phyloP scores from a whole-genome alignment of 2,888 invertebrate genomes.

The Ceriagrion tenellum region DNA sequence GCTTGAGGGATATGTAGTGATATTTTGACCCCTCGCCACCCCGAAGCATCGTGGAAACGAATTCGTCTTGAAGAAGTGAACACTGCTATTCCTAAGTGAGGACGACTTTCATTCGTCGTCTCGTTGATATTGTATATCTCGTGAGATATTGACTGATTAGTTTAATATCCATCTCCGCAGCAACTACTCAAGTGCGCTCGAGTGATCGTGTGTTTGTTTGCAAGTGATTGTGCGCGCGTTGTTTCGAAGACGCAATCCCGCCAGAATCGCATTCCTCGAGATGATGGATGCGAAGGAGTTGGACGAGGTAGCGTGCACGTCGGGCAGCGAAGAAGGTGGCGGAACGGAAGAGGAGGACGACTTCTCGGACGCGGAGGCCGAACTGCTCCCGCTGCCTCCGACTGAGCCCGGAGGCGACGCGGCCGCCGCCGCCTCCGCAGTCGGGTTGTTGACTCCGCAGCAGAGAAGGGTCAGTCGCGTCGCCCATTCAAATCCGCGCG shows the following conservation, averaged over 20 bases:
- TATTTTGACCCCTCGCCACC: too few species aligned
- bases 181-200: too few species aligned
- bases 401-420: neutral
- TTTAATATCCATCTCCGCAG: too few species aligned
- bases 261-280: neutral
- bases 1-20: too few species aligned
- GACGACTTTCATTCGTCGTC: too few species aligned
- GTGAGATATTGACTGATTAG: too few species aligned
- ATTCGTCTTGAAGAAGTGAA: neutral
- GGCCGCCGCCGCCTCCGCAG: neutral
- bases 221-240: neutral
- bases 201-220: neutral
- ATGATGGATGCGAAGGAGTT: slow-evolving; percentile 38
- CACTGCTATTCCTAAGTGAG: too few species aligned
- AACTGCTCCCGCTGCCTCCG: neutral
- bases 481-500: neutral
- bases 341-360: neutral
- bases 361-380: neutral
- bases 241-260: neutral
- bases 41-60: neutral
- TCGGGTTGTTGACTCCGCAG: slow-evolving; percentile 29
- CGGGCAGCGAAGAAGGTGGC: neutral
- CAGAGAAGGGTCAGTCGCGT: slow-evolving; percentile 53
- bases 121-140: too few species aligned
- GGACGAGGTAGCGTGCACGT: neutral